These are phyloP conservation scores for Astropecten irregularis DNA, from an alignment of 53 echinoderm and acorn worm species.

Conservation along the genomic window DNA sequence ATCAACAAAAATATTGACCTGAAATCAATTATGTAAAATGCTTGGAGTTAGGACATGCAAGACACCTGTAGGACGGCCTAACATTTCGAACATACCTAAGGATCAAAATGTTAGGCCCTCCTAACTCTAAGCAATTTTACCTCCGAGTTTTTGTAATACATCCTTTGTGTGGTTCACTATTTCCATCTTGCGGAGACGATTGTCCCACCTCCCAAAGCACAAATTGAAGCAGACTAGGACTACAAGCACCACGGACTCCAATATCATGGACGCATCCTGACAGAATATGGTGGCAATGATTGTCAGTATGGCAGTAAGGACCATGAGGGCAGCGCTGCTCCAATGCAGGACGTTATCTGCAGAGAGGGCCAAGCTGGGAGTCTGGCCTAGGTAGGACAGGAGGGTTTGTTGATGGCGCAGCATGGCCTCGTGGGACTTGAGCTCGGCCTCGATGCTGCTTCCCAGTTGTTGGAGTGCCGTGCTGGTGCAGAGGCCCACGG, in stretches of 20 bases:
- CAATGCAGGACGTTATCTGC: slow-evolving; percentile 54
- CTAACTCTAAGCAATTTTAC: slow-evolving; percentile 19
- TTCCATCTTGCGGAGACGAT: slow-evolving; percentile 66
- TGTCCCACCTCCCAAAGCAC: slow-evolving; percentile 75
- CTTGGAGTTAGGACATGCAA: no score
- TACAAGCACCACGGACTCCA: slow-evolving; percentile 69
- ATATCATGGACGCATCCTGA: slow-evolving; percentile 45
- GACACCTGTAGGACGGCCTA: no score
- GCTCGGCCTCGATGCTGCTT: slow-evolving; percentile 63
- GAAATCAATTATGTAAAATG: no score
- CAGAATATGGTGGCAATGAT: slow-evolving; percentile 49
- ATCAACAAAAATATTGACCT: no score
- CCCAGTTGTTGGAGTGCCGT: slow-evolving; percentile 64
- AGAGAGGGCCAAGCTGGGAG: slow-evolving; percentile 20
- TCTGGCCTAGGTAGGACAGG: slow-evolving; percentile 3
- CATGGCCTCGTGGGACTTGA: slow-evolving; percentile 35
- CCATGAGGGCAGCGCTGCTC: slow-evolving; percentile 52
- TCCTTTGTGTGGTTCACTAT: slow-evolving; percentile 62
- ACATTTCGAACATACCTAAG: no score
- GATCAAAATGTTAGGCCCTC: no score
- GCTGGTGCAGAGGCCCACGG: slow-evolving; percentile 56
- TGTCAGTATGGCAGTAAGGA: slow-evolving; percentile 46
- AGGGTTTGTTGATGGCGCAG: slow-evolving; percentile 4
- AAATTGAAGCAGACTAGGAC: slow-evolving; percentile 64
- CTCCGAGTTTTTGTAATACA: slow-evolving; percentile 70